Conservation (phyloP, 1,140 invertebrate species). For the Sesamia nonagrioides region DNA sequence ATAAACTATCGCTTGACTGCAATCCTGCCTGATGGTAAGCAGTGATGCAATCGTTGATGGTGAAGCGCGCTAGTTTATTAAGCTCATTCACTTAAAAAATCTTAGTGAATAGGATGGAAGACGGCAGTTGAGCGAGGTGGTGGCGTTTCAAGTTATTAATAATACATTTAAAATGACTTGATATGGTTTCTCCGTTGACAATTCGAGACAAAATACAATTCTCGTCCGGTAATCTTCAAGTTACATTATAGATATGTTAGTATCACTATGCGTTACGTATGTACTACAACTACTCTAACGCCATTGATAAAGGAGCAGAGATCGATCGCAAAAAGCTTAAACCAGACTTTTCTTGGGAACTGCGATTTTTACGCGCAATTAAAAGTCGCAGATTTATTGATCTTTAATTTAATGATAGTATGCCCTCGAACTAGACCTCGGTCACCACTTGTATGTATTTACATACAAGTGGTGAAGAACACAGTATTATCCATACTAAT, state of each 20-base stretch:
- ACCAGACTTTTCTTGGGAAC: neutral
- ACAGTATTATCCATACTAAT: neutral
- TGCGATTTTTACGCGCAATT: slow-evolving; percentile 26
- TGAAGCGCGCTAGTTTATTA: no score
- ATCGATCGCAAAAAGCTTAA: slow-evolving; percentile 15
- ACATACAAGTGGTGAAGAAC: neutral
- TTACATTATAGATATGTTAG: neutral
- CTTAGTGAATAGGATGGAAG: no score
- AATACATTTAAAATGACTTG: slow-evolving; percentile 6
- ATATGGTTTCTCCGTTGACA: slow-evolving; percentile 8
- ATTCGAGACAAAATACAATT: neutral
- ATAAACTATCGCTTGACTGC: no score
- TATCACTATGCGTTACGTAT: slow-evolving; percentile 14
- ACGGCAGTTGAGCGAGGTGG: no score
- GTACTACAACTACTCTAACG: slow-evolving; percentile 16
- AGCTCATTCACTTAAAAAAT: no score
- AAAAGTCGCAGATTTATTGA: neutral
- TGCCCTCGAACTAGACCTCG: neutral
- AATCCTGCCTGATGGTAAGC: no score
- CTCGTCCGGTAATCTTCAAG: neutral
- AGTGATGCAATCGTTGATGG: no score
- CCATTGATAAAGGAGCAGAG: slow-evolving; percentile 27
- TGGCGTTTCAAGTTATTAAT: slow-evolving; percentile 14
- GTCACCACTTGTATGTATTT: neutral
- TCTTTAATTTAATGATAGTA: neutral